Evolutionary conservation across 2,797 vertebrate species (phyloP), one percentile per base, ranked within the genome.

Genomic region (Etheostoma perlongum): DNA sequence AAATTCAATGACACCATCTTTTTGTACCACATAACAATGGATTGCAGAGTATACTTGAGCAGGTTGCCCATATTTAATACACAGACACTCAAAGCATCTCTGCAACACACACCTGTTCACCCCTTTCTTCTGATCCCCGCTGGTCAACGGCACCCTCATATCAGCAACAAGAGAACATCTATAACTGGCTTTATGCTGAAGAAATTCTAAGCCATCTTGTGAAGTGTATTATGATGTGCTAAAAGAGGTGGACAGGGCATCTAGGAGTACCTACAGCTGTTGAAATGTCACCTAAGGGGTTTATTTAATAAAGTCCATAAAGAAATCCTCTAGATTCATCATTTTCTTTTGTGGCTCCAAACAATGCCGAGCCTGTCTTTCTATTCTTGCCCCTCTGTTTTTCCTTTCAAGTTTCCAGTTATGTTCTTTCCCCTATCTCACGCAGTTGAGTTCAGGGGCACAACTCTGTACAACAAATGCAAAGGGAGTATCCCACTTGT

Each of bases 241-340:
- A 63, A 74, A 44, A 61, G 58, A 62, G 62, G 73, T 52, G 79
- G 52, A 67, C 27, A 70, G 77, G 64, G 69, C 74, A 59, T 73
- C 65, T 61, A 64, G 55, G 76, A 67, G 76, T 44, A 64, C 47
- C 58, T 72, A 55, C 4, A 53, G 79, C 74, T 76, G 78, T 63
- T 72, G 53, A 81, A 84, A 74, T 66, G 58, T 84, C 74, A 86
- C 78, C 81, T 80, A 65, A 47, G 40, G 72, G 61, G 66, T 78
- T 68, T 40, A 23, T 59, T 78, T 67, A 55, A 55, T 64, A n/a
- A 49, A 80, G 62, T 82, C 74, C 74, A 55, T 25, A 23, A 72
- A 60, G 71, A 67, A 61, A 74, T 79, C 51, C 46, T 68, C 54
- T 62, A 30, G 59, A 72, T 76, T 78, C 72, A 51, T 67, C 14